Conservation (phyloP, 1,140 invertebrate species). For the Phthorimaea operculella region DNA sequence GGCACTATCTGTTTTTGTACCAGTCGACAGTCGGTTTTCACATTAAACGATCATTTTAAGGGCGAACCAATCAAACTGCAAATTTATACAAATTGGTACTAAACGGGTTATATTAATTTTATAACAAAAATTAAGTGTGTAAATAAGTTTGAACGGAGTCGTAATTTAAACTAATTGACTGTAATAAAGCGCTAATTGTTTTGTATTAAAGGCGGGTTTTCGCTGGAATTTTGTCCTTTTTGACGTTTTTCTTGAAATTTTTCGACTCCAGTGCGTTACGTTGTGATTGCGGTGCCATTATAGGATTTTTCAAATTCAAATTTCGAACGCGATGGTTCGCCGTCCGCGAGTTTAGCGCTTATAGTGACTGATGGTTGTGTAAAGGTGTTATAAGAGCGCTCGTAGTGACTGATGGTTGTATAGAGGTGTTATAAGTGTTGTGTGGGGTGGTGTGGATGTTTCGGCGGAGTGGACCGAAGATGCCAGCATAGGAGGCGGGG, state of each 20-base stretch:
- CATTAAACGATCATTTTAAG: conserved; percentile 66
- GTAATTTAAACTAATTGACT: conserved; percentile 66
- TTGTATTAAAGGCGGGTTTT: conserved; percentile 54
- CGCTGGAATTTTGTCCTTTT: conserved; percentile 43
- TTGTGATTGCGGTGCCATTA: neutral
- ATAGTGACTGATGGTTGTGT: too few relatives aligned
- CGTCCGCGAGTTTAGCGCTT: too few relatives aligned
- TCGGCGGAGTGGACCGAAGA: conserved; percentile 30
- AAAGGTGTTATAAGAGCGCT: too few relatives aligned
- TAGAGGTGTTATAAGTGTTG: conserved; percentile 5
- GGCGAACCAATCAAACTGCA: conserved; percentile 64
- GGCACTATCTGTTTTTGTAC: conserved; percentile 57
- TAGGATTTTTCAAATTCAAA: too few relatives aligned
- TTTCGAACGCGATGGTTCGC: too few relatives aligned
- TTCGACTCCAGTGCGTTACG: neutral
- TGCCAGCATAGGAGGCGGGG: conserved; percentile 61
- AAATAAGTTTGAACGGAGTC: conserved; percentile 62
- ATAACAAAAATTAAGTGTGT: conserved; percentile 68
- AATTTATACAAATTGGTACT: conserved; percentile 68
- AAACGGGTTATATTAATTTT: conserved; percentile 68
- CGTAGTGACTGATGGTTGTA: neutral
- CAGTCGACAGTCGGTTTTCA: conserved; percentile 59
- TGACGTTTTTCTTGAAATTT: conserved; percentile 15
- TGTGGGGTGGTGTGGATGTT: conserved; percentile 22
- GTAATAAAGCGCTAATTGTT: conserved; percentile 62